Evolutionary conservation across 2,888 invertebrate species (phyloP).

Genomic region (Petrophora chlorosata): DNA sequence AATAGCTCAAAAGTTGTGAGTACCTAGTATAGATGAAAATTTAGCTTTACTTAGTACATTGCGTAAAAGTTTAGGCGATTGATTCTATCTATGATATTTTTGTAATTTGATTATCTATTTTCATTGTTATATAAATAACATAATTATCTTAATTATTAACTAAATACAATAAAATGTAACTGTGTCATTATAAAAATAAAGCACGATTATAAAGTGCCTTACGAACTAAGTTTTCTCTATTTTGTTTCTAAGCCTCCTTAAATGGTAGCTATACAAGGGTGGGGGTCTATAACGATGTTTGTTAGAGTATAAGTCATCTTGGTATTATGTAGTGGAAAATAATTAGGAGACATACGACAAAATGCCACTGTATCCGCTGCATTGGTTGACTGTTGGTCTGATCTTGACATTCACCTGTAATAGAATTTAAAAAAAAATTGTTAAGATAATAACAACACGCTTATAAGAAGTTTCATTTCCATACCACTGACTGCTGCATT

Average conservation of each 20-base stretch:
- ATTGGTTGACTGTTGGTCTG: slow-evolving; percentile 61
- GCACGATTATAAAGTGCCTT: slow-evolving; percentile 44
- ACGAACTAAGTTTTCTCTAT: slow-evolving; percentile 40
- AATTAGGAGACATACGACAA: slow-evolving; percentile 46
- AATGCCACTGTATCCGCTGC: slow-evolving; percentile 53
- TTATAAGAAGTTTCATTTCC: no score
- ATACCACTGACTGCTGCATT: no score
- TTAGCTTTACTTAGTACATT: slow-evolving; percentile 3
- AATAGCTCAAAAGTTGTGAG: slow-evolving; percentile 11
- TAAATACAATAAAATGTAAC: slow-evolving; percentile 36
- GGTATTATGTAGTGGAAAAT: slow-evolving; percentile 65
- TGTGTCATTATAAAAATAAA: slow-evolving; percentile 46
- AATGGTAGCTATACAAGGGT: slow-evolving; percentile 56
- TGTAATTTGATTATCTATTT: slow-evolving; percentile 37
- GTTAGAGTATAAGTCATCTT: slow-evolving; percentile 67
- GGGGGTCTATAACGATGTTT: slow-evolving; percentile 41
- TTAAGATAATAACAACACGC: background rate
- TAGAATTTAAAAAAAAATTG: slow-evolving; percentile 17
- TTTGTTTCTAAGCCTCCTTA: slow-evolving; percentile 39
- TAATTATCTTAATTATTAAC: slow-evolving; percentile 26
- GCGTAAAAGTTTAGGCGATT: slow-evolving; percentile 37
- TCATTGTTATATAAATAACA: slow-evolving; percentile 19
- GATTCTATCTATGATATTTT: slow-evolving; percentile 43
- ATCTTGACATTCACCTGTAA: slow-evolving; percentile 86
- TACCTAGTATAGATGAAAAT: background rate